These are phyloP conservation scores for Rhynchopsitta pachyrhyncha DNA, from an alignment of 2,113 vertebrate genomes.

Conservation along the genomic window DNA sequence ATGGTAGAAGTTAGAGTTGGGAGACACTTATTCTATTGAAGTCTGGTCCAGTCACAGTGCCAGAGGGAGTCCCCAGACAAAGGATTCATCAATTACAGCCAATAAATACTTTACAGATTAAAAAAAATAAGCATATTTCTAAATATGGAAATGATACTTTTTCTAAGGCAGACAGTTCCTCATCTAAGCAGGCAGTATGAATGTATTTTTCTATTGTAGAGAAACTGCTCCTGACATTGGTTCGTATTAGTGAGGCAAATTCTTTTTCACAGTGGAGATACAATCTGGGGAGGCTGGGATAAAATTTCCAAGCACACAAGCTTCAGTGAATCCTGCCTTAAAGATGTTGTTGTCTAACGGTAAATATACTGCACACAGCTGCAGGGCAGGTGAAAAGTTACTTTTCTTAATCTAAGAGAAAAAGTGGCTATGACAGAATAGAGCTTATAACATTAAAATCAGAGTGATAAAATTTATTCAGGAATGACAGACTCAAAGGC, in stretches of 20 bases:
- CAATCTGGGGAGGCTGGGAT: not conserved
- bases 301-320: not conserved
- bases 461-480: not conserved
- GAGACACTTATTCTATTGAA: not conserved
- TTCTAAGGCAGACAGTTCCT: not conserved
- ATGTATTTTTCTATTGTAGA: not conserved
- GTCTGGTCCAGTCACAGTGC: not conserved
- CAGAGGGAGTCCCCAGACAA: not conserved
- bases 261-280: not conserved
- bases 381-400: not conserved
- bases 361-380: not conserved
- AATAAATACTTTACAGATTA: not conserved
- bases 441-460: not conserved
- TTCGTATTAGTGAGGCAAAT: not conserved
- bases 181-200: not conserved
- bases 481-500: not conserved
- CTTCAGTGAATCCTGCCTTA: not conserved
- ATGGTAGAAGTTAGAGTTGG: not conserved
- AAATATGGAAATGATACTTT: not conserved
- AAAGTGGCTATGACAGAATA: not conserved
- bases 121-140: not conserved
- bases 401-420: not conserved
- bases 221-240: not conserved
- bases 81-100: not conserved
- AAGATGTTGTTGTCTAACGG: not conserved